Base-by-base conservation (phyloP, 2,797 vertebrate genomes). In the Myotis findleyi region DNA sequence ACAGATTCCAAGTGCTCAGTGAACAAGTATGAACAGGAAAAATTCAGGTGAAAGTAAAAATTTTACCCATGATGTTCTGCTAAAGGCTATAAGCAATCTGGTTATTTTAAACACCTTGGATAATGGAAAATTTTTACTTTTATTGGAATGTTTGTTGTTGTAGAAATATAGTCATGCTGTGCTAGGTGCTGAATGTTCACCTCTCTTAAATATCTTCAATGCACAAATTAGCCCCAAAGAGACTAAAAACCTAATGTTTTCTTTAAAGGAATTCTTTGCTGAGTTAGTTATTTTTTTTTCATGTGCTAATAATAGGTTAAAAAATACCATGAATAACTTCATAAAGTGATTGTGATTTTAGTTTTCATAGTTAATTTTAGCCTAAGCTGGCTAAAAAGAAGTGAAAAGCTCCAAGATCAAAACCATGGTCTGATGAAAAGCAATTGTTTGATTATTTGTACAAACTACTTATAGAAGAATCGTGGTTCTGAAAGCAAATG, bases 241-340 rank as follows among this genome's bases (percentile, higher is more conserved):
- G 81, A 90, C 82, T 95, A 91, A 96, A 95, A 96, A 71, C 21
- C 33, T 92, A 94, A 82, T 94, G 77, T 80, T 95, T 95, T 86
- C 38, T 59, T 59, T 6, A 88, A 89, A 89, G 41, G 17, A 92
- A 92, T 90, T 93, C 47, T 95, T 96, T 95, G 86, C 91, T 95
- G 94, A 96, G 73, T 95, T 80, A 95, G 94, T 95, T 91, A 93
- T n/a, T n/a, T 87, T 80, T 96, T 90, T 97, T 96, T 94, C 59
- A 75, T 71, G 64, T 86, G 82, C 73, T 94, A 95, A 95, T 90
- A 95, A 93, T 95, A 92, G 73, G 95, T 96, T 16, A n/a, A 64
- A 21, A 95, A 36, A 62, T 62, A 75, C 33, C 68, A 83, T 86
- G 71, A 94, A 93, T 94, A 94, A 73, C 33, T 95, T 82, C 77